phyloP scores from a whole-genome alignment of 2,113 vertebrate species.

The Trematocara unimaculatum region DNA sequence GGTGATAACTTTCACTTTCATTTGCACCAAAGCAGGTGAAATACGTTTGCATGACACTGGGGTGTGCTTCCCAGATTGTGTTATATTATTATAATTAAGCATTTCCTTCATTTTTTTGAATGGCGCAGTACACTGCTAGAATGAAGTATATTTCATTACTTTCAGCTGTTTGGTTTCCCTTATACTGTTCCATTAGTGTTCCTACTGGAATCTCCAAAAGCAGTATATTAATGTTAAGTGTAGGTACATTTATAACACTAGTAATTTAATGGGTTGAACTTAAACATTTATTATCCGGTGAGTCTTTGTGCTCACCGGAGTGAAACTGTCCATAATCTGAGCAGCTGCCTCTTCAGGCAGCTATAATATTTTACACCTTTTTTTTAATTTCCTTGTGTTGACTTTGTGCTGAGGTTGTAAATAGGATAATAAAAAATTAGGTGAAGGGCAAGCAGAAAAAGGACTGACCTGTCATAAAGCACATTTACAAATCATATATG shows the following conservation, averaged over 20 bases:
- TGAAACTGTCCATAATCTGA: background rate
- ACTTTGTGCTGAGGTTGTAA: background rate
- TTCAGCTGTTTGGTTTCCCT: background rate
- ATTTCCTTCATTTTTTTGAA: background rate
- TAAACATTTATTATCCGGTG: background rate
- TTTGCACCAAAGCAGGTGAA: background rate
- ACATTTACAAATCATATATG: background rate
- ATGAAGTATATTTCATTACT: background rate
- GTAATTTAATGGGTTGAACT: background rate
- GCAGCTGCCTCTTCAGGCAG: background rate
- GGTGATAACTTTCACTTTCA: background rate
- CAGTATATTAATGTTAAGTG: background rate
- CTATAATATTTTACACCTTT: background rate
- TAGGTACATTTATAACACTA: background rate
- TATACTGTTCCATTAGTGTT: background rate
- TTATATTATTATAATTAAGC: background rate
- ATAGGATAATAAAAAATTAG: background rate
- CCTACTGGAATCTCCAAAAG: background rate
- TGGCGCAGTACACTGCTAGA: rapidly evolving
- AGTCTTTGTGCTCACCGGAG: background rate
- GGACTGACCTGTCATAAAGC: background rate
- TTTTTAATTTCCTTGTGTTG: background rate
- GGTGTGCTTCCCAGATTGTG: rapidly evolving
- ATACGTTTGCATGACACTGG: rapidly evolving
- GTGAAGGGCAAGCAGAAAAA: background rate